Evolutionary conservation across 2,888 invertebrate species (phyloP).

Genomic region (Dryocosmus kuriphilus): DNA sequence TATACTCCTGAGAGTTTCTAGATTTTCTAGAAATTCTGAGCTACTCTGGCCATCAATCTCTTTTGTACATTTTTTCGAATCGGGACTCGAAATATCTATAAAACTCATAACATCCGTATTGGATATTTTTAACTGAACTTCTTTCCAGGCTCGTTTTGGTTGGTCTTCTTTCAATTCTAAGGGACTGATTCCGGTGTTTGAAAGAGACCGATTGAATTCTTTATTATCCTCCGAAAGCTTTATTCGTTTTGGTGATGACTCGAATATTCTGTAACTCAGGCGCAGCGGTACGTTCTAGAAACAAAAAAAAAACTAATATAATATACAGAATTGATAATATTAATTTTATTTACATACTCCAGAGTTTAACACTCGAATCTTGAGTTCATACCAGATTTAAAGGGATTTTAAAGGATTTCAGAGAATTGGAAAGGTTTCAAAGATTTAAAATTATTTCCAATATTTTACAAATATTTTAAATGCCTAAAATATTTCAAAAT

Average conservation of each 20-base stretch:
- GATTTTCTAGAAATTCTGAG: conserved; percentile 43
- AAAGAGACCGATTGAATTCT: conserved; percentile 71
- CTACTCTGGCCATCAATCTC: conserved; percentile 48
- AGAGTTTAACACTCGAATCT: too few relatives aligned
- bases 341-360: too few relatives aligned
- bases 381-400: too few relatives aligned
- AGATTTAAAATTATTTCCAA: too few relatives aligned
- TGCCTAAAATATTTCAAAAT: too few relatives aligned
- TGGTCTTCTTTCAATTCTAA: conserved; percentile 68
- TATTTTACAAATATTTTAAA: too few relatives aligned
- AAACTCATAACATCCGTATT: conserved; percentile 84
- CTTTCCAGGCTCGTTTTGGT: conserved; percentile 80
- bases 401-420: too few relatives aligned
- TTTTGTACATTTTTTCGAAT: conserved; percentile 68
- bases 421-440: too few relatives aligned
- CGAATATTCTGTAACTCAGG: conserved; percentile 81
- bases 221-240: conserved; percentile 76
- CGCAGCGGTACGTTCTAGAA: conserved; percentile 82
- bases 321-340: too few relatives aligned
- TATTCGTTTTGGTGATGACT: conserved; percentile 78
- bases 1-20: conserved; percentile 41
- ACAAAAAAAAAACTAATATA: too few relatives aligned
- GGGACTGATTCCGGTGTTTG: conserved; percentile 69
- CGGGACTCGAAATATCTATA: conserved; percentile 78
- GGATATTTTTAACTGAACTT: conserved; percentile 83